Evolutionary conservation across 2,113 vertebrate genomes (phyloP), one percentile per base, ranked within the genome.

Genomic region (Psilopsiagon aurifrons): DNA sequence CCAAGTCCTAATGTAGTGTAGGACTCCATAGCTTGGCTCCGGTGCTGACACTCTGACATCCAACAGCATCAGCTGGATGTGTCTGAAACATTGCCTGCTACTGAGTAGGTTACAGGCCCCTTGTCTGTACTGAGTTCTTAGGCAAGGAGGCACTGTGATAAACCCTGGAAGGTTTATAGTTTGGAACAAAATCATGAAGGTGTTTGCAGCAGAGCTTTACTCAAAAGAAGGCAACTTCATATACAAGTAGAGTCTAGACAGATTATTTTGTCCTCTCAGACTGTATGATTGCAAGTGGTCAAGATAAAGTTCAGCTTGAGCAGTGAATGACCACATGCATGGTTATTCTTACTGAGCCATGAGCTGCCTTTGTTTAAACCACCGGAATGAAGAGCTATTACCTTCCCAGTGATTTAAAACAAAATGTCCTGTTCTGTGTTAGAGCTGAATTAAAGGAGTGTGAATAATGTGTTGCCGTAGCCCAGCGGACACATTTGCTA

Each of bases 341-440:
- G 47, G 54, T 84, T 88, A 52, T 11, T 28, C 46, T 79, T 41
- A 28, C 54, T 63, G 73, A 69, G 39, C 59, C 51, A 44, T 64
- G 44, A 64, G 74, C 24, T 57, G 73, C 33, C 22, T 59, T 91
- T 92, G 54, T 86, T 96, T 86, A 81, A 94, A 70, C 27, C 7
- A 62, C 63, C 28, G 20, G 6, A 78, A 89, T 46, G 60, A 88
- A 92, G 54, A 89, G 16, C 49, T 86, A 6, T 69, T 77, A 39
- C 67, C 20, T 90, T 88, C 33, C 27, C 52, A 47, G 43, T 62
- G 52, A 62, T 93, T 88, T 69, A 86, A 86, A 75, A 44, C 31
- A 88, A 80, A 90, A 47, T 64, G 43, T 46, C 60, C 18, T 88
- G 19, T 31, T 88, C 75, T 88, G 59, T 54, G 41, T 64, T 86